Evolutionary conservation across 2,113 vertebrate species (phyloP).

Genomic region (Clarias macrocephalus): DNA sequence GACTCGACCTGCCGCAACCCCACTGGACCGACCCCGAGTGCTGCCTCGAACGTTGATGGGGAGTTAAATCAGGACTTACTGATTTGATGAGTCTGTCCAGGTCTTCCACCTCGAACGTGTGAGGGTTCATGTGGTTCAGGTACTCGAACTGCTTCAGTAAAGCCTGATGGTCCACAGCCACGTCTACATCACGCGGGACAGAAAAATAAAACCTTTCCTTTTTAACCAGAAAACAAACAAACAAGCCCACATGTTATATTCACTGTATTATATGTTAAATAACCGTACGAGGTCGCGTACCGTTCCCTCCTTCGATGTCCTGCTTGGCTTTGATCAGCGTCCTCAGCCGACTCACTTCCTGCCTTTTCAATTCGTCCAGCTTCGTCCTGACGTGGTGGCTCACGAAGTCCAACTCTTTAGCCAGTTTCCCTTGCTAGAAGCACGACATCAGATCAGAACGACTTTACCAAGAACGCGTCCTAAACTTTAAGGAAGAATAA

Average conservation of each 20-base stretch:
- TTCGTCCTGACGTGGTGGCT: conserved; percentile 93
- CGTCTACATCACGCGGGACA: conserved; percentile 55
- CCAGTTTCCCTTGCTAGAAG: conserved; percentile 87
- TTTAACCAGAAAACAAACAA: neutral
- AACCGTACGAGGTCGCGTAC: conserved; percentile 40
- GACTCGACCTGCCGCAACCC: neutral
- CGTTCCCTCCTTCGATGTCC: conserved; percentile 86
- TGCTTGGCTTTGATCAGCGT: conserved; percentile 95
- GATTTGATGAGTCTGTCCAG: conserved; percentile 94
- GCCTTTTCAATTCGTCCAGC: conserved; percentile 93
- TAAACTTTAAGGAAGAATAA: neutral
- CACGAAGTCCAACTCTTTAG: conserved; percentile 95
- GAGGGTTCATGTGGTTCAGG: conserved; percentile 94
- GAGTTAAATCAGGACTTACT: conserved; percentile 69
- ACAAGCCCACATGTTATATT: neutral
- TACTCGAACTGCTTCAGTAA: conserved; percentile 96
- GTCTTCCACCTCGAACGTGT: conserved; percentile 93
- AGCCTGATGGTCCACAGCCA: conserved; percentile 85
- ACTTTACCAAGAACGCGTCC: neutral
- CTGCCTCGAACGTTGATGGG: neutral
- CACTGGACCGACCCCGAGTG: neutral
- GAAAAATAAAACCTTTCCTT: neutral
- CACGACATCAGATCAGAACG: neutral
- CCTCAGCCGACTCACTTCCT: conserved; percentile 90
- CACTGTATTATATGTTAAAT: neutral